phyloP scores from a whole-genome alignment of 2,888 invertebrate species.

The Drosophila lutescens region DNA sequence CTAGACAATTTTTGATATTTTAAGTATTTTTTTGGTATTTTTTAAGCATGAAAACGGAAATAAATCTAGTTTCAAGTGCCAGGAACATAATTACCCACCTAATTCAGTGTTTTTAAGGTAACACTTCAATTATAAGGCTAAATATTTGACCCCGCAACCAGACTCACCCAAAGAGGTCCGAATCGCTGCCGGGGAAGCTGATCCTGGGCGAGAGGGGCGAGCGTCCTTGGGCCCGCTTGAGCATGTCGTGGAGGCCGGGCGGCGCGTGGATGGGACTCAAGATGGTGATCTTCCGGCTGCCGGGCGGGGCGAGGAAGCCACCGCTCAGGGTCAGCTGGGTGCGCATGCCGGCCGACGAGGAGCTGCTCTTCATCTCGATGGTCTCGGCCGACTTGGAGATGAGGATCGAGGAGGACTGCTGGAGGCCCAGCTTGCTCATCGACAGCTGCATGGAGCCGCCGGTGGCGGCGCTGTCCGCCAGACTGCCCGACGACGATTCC shows the following conservation, averaged over 20 bases:
- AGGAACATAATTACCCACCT: too few relatives aligned
- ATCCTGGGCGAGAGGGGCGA: slow-evolving; percentile 84
- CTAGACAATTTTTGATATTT: too few relatives aligned
- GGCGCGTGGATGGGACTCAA: slow-evolving; percentile 90
- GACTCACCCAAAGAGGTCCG: slow-evolving; percentile 84
- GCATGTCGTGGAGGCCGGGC: slow-evolving; percentile 86
- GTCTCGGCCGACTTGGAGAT: slow-evolving; percentile 84
- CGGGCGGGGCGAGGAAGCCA: slow-evolving; percentile 83
- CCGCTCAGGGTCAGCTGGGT: slow-evolving; percentile 84
- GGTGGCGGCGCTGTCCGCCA: slow-evolving; percentile 11
- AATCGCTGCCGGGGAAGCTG: slow-evolving; percentile 84
- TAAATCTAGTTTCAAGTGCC: too few relatives aligned
- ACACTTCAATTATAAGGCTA: too few relatives aligned
- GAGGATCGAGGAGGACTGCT: slow-evolving; percentile 83
- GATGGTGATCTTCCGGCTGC: slow-evolving; percentile 88
- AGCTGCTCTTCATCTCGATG: slow-evolving; percentile 83
- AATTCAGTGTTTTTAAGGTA: too few relatives aligned
- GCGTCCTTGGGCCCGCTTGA: slow-evolving; percentile 81
- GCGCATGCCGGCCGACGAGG: slow-evolving; percentile 81
- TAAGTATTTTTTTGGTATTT: too few relatives aligned
- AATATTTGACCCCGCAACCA: too few relatives aligned
- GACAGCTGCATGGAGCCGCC: slow-evolving; percentile 59
- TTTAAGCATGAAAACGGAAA: too few relatives aligned
- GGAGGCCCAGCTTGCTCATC: slow-evolving; percentile 80
- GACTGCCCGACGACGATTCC: background rate